A percentile compares a stretch with the other conserved stretches of the same genome.
Evolutionary conservation across 2,888 invertebrate species (phyloP).

Genomic region (Agrochola circellaris): DNA sequence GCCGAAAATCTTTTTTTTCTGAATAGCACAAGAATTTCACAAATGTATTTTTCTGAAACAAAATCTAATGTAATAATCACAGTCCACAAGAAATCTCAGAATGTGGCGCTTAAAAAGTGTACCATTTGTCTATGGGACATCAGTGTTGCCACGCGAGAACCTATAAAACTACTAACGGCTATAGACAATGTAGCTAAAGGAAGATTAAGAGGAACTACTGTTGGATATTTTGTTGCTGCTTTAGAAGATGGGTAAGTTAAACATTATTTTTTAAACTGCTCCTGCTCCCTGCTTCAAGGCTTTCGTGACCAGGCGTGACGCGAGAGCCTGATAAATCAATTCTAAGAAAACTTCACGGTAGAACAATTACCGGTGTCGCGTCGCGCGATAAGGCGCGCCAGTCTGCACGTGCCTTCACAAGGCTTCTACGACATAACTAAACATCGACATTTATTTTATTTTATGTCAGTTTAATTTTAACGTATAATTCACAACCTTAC

Average conservation of each 20-base stretch:
- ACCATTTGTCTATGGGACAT: slow-evolving; percentile 85
- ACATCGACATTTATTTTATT: not conserved
- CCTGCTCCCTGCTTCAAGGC: no score
- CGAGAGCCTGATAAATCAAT: no score
- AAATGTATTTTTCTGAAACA: slow-evolving; percentile 78
- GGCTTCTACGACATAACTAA: not conserved
- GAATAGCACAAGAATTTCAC: slow-evolving; percentile 75
- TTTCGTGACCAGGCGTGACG: no score
- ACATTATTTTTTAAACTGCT: not conserved
- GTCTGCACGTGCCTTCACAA: no score
- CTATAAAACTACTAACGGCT: slow-evolving; percentile 80
- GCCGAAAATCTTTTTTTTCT: slow-evolving; percentile 71
- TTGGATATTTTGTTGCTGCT: slow-evolving; percentile 84
- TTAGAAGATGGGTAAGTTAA: slow-evolving; percentile 83
- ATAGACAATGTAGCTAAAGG: slow-evolving; percentile 81
- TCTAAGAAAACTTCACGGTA: no score
- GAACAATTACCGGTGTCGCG: no score
- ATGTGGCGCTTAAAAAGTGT: slow-evolving; percentile 69
- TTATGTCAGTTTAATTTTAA: no score
- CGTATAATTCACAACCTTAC: not conserved
- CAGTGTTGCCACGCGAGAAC: slow-evolving; percentile 78
- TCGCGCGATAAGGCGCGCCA: no score
- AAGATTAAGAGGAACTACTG: slow-evolving; percentile 77
- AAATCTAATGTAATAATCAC: slow-evolving; percentile 82
- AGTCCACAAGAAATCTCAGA: slow-evolving; percentile 74